Percentiles rank a stretch among this genome's conserved stretches.
Evolutionary conservation across 2,113 vertebrate genomes (phyloP).

Genomic region (Hydropotes inermis): DNA sequence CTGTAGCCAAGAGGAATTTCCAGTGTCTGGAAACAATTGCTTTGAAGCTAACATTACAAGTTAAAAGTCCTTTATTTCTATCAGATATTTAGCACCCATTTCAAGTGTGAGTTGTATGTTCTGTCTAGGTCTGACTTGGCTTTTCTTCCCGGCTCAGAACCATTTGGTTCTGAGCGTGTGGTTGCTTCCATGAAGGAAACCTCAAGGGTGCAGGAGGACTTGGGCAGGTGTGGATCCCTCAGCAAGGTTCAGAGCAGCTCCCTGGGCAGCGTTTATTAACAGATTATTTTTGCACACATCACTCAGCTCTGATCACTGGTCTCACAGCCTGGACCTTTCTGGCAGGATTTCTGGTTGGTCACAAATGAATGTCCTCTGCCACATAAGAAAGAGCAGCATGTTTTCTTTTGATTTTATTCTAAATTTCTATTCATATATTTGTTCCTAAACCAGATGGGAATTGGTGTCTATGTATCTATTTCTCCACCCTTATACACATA

Average conservation of each 20-base stretch:
- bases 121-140: neutral
- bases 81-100: neutral
- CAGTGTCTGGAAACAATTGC: too few relatives aligned
- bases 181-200: neutral
- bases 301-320: neutral
- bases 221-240: accelerated
- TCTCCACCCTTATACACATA: too few relatives aligned
- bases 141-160: neutral
- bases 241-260: neutral
- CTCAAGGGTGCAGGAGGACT: neutral
- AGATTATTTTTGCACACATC: neutral
- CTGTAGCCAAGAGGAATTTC: neutral
- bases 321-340: neutral
- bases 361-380: accelerated
- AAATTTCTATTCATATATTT: neutral
- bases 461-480: neutral
- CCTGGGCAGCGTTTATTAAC: accelerated
- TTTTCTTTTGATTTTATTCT: constrained; percentile 10
- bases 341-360: neutral
- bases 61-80: neutral
- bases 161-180: neutral
- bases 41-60: neutral
- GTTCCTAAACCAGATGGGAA: neutral
- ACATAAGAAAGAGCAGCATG: neutral
- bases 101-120: neutral